A percentile compares a stretch with the other conserved stretches of the same genome.
phyloP scores from a whole-genome alignment of 2,113 vertebrate species.

The Campylomormyrus numenius region DNA sequence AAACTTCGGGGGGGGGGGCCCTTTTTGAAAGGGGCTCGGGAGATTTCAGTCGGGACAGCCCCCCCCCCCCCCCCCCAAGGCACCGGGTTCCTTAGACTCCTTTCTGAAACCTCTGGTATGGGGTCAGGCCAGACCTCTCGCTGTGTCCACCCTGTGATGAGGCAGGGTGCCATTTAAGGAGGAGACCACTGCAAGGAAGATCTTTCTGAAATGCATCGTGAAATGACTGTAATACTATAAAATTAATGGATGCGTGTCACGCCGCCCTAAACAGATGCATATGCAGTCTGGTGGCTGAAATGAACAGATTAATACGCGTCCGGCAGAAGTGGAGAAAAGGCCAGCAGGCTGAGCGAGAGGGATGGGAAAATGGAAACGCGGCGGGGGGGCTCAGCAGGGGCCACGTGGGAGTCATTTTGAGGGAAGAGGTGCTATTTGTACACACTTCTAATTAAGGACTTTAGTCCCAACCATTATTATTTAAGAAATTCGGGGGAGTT shows the following conservation, averaged over 20 bases:
- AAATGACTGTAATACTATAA: constrained; percentile 8
- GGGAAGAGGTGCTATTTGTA: background rate
- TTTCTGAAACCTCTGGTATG: constrained; percentile 43
- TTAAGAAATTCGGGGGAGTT: background rate
- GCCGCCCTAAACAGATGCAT: background rate
- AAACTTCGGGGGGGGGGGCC: constrained; percentile 40
- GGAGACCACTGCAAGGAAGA: background rate
- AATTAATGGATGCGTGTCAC: background rate
- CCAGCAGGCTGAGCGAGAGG: background rate
- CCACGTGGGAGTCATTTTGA: background rate
- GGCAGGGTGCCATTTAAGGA: constrained; percentile 46
- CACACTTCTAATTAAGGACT: background rate
- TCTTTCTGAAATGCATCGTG: constrained; percentile 27
- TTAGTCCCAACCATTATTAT: background rate
- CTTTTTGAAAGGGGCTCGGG: constrained; percentile 37
- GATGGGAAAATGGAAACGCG: background rate
- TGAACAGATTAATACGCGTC: background rate
- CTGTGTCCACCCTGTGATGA: constrained; percentile 56
- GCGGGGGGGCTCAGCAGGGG: background rate
- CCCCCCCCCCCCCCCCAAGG: background rate
- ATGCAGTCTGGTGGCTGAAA: background rate
- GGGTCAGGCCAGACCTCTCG: constrained; percentile 26
- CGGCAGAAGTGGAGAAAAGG: background rate
- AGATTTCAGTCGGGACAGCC: constrained; percentile 28
- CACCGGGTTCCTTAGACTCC: constrained; percentile 20